Evolutionary conservation across 2,797 vertebrate genomes (phyloP).

Genomic region (Cirrhinus mrigala): DNA sequence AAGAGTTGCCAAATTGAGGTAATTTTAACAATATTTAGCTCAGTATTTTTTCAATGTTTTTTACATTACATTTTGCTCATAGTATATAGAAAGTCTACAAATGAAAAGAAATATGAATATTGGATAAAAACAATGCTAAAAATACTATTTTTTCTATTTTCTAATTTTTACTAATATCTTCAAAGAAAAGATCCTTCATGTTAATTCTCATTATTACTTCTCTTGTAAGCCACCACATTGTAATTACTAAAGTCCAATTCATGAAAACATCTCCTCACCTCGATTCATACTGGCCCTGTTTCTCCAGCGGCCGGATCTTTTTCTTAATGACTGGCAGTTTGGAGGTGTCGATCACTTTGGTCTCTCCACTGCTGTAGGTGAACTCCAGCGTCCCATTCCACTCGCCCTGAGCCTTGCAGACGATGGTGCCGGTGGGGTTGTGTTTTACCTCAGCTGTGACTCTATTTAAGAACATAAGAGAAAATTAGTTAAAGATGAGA

Average conservation of each 20-base stretch:
- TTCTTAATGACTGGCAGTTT: slow-evolving; percentile 82
- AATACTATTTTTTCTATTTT: too few species aligned
- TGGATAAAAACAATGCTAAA: background rate
- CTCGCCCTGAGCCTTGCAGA: slow-evolving; percentile 88
- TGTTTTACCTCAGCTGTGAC: slow-evolving; percentile 89
- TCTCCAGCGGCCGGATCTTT: slow-evolving; percentile 82
- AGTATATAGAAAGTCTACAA: background rate
- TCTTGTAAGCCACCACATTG: background rate
- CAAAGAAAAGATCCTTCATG: background rate
- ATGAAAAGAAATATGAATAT: background rate
- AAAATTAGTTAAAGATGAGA: background rate
- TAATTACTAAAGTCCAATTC: background rate
- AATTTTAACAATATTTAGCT: too few species aligned
- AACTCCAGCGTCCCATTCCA: slow-evolving; percentile 88
- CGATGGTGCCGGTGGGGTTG: slow-evolving; percentile 84
- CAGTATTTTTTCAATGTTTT: too few species aligned
- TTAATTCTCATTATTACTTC: background rate
- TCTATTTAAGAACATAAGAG: slow-evolving; percentile 64
- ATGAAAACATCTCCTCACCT: slow-evolving; percentile 70
- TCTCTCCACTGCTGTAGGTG: slow-evolving; percentile 85
- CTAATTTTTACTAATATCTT: background rate
- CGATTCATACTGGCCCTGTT: slow-evolving; percentile 84
- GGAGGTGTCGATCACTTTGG: slow-evolving; percentile 85
- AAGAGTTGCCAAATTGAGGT: too few species aligned
- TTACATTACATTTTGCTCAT: background rate